Evolutionary conservation across 1,140 invertebrate species (phyloP), one percentile per base, ranked within the genome.

Genomic region (Dolichoris vasculosae): DNA sequence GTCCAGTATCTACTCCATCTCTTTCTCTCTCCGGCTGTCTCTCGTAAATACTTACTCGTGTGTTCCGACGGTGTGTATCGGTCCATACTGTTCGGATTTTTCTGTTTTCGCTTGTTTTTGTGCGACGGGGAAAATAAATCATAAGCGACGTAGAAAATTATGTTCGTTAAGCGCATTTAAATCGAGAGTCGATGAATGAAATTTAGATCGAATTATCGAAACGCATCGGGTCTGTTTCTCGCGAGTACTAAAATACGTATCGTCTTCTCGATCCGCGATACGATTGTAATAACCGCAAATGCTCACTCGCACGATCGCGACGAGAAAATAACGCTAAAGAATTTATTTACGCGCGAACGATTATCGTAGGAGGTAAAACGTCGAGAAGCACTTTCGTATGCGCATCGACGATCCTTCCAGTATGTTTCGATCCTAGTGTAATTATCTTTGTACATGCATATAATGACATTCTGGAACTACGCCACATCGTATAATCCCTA

Each of bases 1-100:
- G 84, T n/a, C 67, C 82, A 81, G 23, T 78, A 82, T 87, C 87
- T 77, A 46, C 35, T 48, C 83, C 81, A 83, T 84, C 51, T 40
- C 81, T 71, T 43, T 71, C 20, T 48, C 80, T 38, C n/a, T 32
- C 69, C 86, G 87, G 78, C 48, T 59, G 84, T 78, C 64, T 73
- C 23, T 51, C 77, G 30, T 17, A 35, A 64, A 55, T 17, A 20
- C 20, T 30, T 38, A 67, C 35, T 67, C 59, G 0, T 35, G n/a
- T n/a, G n/a, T 35, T 59, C 26, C 71, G 46, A 48, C 30, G 38
- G 30, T 35, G 0, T 26, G 55, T 59, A 26, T 20, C 23, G 4
- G 40, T 43, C 26, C 15, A 73, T n/a, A 3, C 30, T 67, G 15
- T 81, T 63, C 40, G 63, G 69, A 81, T 81, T 81, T 67, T 48